phyloP scores from a whole-genome alignment of 1,140 invertebrate genomes.

The Neotoxoptera formosana region DNA sequence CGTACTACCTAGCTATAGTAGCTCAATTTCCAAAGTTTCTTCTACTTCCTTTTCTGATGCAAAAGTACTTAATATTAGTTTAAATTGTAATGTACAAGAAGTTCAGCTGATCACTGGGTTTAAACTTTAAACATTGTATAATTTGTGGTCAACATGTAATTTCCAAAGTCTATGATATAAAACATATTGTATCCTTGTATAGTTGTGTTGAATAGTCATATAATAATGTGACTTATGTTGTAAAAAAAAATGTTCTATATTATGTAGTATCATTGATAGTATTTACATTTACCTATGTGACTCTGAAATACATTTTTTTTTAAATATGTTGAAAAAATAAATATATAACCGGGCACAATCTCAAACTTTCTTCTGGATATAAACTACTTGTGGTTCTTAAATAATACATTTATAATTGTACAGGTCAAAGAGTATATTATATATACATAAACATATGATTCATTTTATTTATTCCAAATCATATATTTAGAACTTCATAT shows the following conservation, averaged over 20 bases:
- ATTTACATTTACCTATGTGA: too few relatives aligned
- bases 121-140: too few relatives aligned
- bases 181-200: not conserved
- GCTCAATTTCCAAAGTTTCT: not conserved
- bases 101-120: not conserved
- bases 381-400: not conserved
- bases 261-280: not conserved
- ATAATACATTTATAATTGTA: not conserved
- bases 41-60: too few relatives aligned
- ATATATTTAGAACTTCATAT: not conserved
- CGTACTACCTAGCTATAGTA: not conserved
- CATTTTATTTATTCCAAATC: not conserved
- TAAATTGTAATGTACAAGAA: not conserved
- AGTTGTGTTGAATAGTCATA: not conserved
- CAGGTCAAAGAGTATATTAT: not conserved
- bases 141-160: too few relatives aligned
- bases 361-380: not conserved
- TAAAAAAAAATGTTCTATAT: not conserved
- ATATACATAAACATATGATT: not conserved
- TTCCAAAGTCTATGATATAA: not conserved
- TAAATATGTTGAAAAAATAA: not conserved
- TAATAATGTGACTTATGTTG: not conserved
- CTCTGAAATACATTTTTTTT: too few relatives aligned
- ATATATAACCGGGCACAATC: not conserved
- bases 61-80: too few relatives aligned